Base-by-base conservation (phyloP, 2,888 invertebrate species). In the Hedychridium roseum region DNA sequence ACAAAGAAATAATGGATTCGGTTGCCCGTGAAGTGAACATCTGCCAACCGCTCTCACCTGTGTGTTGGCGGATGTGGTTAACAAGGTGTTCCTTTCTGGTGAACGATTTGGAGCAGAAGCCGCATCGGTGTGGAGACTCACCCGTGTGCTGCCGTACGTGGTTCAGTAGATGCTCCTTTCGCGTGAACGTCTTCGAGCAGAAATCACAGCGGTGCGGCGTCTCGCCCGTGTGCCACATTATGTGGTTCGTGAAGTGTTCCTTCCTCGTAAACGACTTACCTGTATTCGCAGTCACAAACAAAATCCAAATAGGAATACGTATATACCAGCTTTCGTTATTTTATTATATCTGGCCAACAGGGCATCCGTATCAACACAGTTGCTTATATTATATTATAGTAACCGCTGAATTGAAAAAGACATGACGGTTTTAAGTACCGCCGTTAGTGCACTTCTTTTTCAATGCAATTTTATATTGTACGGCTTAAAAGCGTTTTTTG, bases 241-340 rank as follows among this genome's bases (percentile, higher is more conserved):
- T 91, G 82, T 92, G 91, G 83, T 91, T 91, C 86, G 89, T 90
- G 83, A 91, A 91, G 81, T 92, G 92, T 82, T 92, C 92, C 82
- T 92, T 92, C 76, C 92, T 85, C 52, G 91, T 91, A 80, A 92
- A 92, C 63, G 90, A 89, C 82, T 92, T 92, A 64, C 78, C 78
- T 78, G 64, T 50, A 53, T 57, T 71, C 63, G 57, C 73, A 75
- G 50, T 67, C 60, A 38, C 27, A 56, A 56, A 66, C 43, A 54
- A 49, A 59, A 53, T 49, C 47, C 40, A 42, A 49, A 35, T n/a
- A n/a, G n/a, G n/a, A n/a, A n/a, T n/a, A n/a, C n/a, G n/a, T n/a
- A n/a, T n/a, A n/a, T n/a, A n/a, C n/a, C n/a, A n/a, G n/a, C n/a
- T n/a, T n/a, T n/a, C n/a, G n/a, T n/a, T n/a, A n/a, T n/a, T n/a